Evolutionary conservation across 2,113 vertebrate species (phyloP), one percentile per base, ranked within the genome.

Genomic region (Chionomys nivalis): DNA sequence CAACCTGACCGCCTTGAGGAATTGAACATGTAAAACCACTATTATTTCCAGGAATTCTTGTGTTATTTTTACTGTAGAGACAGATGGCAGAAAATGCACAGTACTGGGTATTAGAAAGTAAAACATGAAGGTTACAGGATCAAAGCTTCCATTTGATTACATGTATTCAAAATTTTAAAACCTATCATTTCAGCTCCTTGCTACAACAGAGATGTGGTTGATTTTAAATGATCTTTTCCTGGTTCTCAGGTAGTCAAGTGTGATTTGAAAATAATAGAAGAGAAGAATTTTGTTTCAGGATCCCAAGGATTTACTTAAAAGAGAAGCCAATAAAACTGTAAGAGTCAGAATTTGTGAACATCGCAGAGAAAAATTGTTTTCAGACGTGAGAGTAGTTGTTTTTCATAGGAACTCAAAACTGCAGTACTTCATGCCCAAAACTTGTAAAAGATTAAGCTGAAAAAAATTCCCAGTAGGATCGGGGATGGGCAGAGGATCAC

Each of bases 241-340:
- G 16, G 0, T 68, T 87, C 81, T 13, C 21, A 21, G 78, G 44
- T 68, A 68, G 86, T 86, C 61, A 89, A 72, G 44, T 70, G 72
- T 65, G 7, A 77, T 63, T 92, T 89, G 36, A 68, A 97, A 97
- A 96, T 36, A 28, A 58, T 96, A 96, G 88, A 92, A 90, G 36
- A 63, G 1, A 87, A 3, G 21, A 5, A 16, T 70, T 87, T 87
- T 33, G 5, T 44, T 66, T 5, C 17, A 49, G 17, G 28, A 13
- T 47, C 63, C 17, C 26, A 86, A 3, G 10, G 0, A 36, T 79
- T 14, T 4, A 36, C 1, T 36, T 49, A 55, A 2, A 55, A 79
- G 16, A 36, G 7, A 36, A 21, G 33, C 11, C 49, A 79, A 36
- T 36, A 11, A 55, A 52, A 55, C 36, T 21, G 16, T 49, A 52